These are phyloP conservation scores for Drosophila anomelani DNA, from an alignment of 2,888 invertebrate species.

Conservation along the genomic window DNA sequence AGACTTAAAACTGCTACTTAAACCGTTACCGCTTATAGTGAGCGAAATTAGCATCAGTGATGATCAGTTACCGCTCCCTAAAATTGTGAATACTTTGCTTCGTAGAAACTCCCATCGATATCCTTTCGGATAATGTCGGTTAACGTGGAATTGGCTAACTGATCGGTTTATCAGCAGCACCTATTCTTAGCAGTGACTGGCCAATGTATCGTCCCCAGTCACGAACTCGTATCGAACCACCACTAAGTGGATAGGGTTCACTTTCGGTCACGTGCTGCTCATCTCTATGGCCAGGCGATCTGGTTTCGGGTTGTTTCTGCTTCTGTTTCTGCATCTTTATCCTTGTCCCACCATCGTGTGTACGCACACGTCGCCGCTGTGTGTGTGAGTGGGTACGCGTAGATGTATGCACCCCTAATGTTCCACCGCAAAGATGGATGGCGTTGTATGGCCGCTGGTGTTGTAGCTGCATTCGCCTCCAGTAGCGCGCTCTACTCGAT, in stretches of 20 bases:
- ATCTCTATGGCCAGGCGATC: constrained; percentile 45
- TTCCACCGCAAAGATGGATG: constrained; percentile 25
- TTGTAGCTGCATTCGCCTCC: constrained; percentile 46
- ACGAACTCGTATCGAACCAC: constrained; percentile 21
- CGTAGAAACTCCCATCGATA: no score
- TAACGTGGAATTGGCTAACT: background rate
- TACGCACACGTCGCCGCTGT: constrained; percentile 22
- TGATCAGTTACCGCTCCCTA: background rate
- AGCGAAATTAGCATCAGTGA: background rate
- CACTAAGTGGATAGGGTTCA: constrained; percentile 26
- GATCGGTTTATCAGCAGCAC: background rate
- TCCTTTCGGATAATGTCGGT: background rate
- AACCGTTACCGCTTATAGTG: background rate
- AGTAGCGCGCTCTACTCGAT: constrained; percentile 53
- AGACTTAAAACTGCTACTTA: background rate
- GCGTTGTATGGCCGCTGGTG: constrained; percentile 31
- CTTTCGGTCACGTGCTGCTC: constrained; percentile 35
- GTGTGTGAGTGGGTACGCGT: constrained; percentile 9
- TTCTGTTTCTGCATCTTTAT: constrained; percentile 30
- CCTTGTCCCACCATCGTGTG: constrained; percentile 19
- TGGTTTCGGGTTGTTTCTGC: constrained; percentile 48
- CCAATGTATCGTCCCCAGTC: constrained; percentile 29
- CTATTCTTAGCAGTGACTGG: constrained; percentile 1
- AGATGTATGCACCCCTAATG: constrained; percentile 42
- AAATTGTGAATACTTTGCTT: background rate